These are phyloP conservation scores for Ctenopoma kingsleyae DNA, from an alignment of 2,797 vertebrate genomes.

Conservation along the genomic window DNA sequence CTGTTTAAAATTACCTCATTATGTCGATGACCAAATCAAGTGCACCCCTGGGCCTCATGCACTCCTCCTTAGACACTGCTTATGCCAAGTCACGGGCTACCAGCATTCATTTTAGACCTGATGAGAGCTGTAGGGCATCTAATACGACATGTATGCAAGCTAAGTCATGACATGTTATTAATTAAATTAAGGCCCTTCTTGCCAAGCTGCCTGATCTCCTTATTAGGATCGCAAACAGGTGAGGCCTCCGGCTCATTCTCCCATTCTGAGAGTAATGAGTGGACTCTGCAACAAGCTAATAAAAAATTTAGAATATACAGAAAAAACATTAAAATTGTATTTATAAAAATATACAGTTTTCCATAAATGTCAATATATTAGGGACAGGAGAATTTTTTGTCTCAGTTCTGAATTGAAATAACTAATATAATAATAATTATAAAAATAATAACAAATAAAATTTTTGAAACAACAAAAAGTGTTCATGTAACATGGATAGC, in stretches of 20 bases:
- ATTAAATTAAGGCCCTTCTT: conserved; percentile 68
- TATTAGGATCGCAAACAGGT: conserved; percentile 63
- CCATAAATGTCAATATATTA: conserved; percentile 6
- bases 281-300: conserved; percentile 3
- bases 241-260: conserved; percentile 37
- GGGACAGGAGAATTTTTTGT: background rate
- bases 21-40: conserved; percentile 85
- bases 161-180: conserved; percentile 69
- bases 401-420: too few species aligned
- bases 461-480: too few species aligned
- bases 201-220: conserved; percentile 56
- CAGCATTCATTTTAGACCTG: conserved; percentile 58
- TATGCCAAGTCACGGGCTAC: conserved; percentile 76
- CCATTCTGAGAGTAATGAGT: conserved; percentile 1
- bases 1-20: conserved; percentile 86
- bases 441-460: too few species aligned
- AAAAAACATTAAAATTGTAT: too few species aligned
- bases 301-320: background rate
- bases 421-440: too few species aligned
- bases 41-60: conserved; percentile 76
- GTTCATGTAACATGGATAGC: background rate
- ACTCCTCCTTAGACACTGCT: conserved; percentile 73
- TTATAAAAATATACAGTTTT: too few species aligned
- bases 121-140: conserved; percentile 56
- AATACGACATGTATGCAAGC: conserved; percentile 62